Base-by-base conservation (phyloP, 2,888 invertebrate species). In the Physocephala rufipes region DNA sequence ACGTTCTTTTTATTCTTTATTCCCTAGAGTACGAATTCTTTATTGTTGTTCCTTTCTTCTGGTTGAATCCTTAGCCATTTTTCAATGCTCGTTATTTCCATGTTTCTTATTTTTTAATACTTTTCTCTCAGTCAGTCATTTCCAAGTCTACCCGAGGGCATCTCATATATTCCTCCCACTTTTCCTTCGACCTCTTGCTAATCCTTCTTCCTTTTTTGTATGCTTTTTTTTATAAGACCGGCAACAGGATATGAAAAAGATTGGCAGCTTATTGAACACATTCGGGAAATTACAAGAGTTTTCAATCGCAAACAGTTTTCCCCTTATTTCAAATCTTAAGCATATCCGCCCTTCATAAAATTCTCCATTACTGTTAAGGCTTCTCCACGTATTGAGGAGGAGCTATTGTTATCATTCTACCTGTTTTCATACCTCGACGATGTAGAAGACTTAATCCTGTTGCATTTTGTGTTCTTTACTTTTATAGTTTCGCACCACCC, bases 201-300 rank as follows among this genome's bases (percentile, higher is more conserved):
- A 7, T 36, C 36, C 36, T 36, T 36, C 36, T 36, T 36, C 9
- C 49, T 7, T 49, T 19, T 49, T n/a, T 2, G 3, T n/a, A 3
- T 49, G 3, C 3, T 9, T 58, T 15, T 3, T 28, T 49, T 28
- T 30, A 45, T 24, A 49, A 53, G 15, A 65, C 30, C 47, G 47
- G 21, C 58, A 36, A 19, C 66, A 53, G 66, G 66, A 66, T 66
- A 66, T 66, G 55, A 26, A 19, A 71, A 73, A 49, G 28, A 67
- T 74, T 76, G 76, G 74, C 76, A 76, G 76, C 75, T 76, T 74
- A 75, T 75, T 75, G 74, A 82, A 81, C 82, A 82, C 83, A 78
- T 80, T 82, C 81, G 82, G 82, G 83, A 82, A 82, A 83, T 83
- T 83, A 82, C 83, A 83, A 82, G 82, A 81, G 80, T 80, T 82